Evolutionary conservation across 2,797 vertebrate species (phyloP).

Genomic region (Mormyrus hasselquistii): DNA sequence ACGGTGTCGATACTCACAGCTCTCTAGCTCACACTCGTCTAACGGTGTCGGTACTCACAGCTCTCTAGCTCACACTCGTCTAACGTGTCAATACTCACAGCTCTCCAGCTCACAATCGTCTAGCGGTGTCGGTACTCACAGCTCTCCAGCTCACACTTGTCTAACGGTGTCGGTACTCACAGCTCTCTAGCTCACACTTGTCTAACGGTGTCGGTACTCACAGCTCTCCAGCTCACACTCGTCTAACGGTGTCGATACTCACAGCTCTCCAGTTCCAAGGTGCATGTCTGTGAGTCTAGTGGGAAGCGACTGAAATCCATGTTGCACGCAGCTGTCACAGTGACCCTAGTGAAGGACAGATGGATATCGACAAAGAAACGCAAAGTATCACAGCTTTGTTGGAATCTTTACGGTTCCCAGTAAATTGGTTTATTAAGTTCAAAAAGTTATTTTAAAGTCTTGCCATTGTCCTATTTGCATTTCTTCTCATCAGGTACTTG

Average conservation of each 20-base stretch:
- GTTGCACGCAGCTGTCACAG: conserved; percentile 89
- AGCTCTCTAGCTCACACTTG: conserved; percentile 70
- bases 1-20: conserved; percentile 66
- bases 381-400: not conserved
- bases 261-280: conserved; percentile 92
- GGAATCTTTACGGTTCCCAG: not conserved
- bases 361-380: not conserved
- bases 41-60: conserved; percentile 62
- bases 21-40: conserved; percentile 53
- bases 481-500: not conserved
- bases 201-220: conserved; percentile 50
- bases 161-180: conserved; percentile 56
- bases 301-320: conserved; percentile 96
- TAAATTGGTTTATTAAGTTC: not conserved
- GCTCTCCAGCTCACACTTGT: conserved; percentile 74
- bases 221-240: conserved; percentile 69
- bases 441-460: not conserved
- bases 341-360: conserved; percentile 67
- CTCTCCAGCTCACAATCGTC: conserved; percentile 74
- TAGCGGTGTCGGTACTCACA: conserved; percentile 62
- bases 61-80: conserved; percentile 73
- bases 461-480: not conserved
- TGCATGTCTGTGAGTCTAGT: conserved; percentile 87
- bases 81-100: conserved; percentile 62
- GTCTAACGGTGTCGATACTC: conserved; percentile 40